Conservation (phyloP, 2,797 vertebrate genomes). For the Etheostoma perlongum region DNA sequence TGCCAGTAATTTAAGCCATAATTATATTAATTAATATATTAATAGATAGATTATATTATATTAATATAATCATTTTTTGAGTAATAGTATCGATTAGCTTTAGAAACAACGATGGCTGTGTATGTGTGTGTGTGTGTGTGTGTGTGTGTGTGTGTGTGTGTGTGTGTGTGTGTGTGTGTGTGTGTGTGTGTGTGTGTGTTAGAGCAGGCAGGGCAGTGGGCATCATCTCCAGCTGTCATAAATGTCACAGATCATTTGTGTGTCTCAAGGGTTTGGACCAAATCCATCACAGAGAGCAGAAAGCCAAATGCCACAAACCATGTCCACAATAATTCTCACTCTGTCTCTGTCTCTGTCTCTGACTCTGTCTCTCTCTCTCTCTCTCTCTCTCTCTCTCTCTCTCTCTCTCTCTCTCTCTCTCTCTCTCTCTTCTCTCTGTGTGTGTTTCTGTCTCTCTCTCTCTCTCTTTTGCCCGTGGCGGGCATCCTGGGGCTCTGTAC, state of each 20-base stretch:
- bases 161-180: slow-evolving; percentile 14
- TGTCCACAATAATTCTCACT: slow-evolving; percentile 50
- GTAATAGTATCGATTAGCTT: slow-evolving; percentile 8
- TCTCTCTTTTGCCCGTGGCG: slow-evolving; percentile 17
- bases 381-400: slow-evolving; percentile 16
- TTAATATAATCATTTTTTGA: neutral
- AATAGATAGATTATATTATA: too few relatives aligned
- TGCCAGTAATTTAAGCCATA: slow-evolving; percentile 2
- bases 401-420: slow-evolving; percentile 17
- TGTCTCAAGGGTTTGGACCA: slow-evolving; percentile 77
- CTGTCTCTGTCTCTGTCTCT: slow-evolving; percentile 29
- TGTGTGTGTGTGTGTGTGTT: slow-evolving; percentile 17
- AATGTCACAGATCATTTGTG: slow-evolving; percentile 80
- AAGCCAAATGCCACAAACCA: slow-evolving; percentile 75
- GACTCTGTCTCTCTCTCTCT: slow-evolving; percentile 34
- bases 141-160: neutral
- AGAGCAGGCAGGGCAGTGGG: slow-evolving; percentile 36
- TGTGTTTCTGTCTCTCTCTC: too few relatives aligned
- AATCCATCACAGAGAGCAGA: slow-evolving; percentile 78
- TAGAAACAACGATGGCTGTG: slow-evolving; percentile 3
- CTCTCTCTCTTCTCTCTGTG: slow-evolving; percentile 41
- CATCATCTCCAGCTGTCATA: slow-evolving; percentile 77
- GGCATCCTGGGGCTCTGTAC: slow-evolving; percentile 50
- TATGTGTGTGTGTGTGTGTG: slow-evolving; percentile 9
- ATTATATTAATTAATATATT: neutral